Conservation (phyloP, 2,113 vertebrate genomes). For the Etia nguti region DNA sequence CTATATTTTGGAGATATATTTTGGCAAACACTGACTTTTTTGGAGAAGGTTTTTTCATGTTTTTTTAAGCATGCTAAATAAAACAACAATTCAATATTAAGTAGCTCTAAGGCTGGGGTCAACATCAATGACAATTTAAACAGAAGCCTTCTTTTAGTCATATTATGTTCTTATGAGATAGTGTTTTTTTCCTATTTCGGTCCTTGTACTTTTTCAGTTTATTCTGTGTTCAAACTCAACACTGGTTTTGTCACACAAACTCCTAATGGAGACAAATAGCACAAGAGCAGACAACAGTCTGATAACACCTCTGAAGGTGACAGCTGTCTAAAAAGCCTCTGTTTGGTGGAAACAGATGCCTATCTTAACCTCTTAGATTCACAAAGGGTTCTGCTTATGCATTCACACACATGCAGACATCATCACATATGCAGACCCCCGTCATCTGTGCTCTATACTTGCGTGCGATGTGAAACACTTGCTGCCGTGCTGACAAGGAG, state of each 20-base stretch:
- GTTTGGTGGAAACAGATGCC: neutral
- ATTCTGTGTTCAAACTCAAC: neutral
- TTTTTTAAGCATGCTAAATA: neutral
- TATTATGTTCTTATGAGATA: neutral
- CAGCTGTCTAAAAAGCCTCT: neutral
- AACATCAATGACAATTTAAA: neutral
- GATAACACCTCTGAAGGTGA: neutral
- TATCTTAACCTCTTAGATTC: neutral
- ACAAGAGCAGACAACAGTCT: neutral
- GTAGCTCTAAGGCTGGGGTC: neutral
- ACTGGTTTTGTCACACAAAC: neutral
- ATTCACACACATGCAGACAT: neutral
- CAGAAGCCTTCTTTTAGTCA: neutral
- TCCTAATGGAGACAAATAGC: neutral
- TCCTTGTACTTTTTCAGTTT: neutral
- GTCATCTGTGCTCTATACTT: neutral
- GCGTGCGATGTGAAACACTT: slow-evolving; percentile 24
- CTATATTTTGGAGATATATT: neutral
- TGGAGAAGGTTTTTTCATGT: neutral
- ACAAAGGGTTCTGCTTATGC: neutral
- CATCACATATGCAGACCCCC: neutral
- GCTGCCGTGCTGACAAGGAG: slow-evolving; percentile 28
- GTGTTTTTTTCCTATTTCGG: neutral
- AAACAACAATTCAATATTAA: neutral
- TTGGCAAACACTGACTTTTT: neutral